These are phyloP conservation scores for Drosophila eohydei DNA, from an alignment of 2,888 invertebrate genomes.

Conservation along the genomic window DNA sequence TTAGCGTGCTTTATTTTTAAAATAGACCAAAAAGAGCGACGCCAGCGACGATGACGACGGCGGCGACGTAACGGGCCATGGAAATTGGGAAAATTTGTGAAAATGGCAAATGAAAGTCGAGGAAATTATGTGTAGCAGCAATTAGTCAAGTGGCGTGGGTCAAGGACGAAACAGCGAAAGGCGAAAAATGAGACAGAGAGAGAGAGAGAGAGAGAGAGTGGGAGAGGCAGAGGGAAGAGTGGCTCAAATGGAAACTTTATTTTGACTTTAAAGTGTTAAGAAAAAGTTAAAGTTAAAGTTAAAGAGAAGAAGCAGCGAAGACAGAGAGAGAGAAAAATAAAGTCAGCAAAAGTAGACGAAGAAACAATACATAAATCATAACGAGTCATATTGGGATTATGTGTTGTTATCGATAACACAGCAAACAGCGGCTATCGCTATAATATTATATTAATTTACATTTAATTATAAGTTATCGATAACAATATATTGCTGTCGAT, in stretches of 20 bases:
- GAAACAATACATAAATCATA: no score
- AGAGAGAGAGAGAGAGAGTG: no score
- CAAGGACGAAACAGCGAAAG: constrained; percentile 35
- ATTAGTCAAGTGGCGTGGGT: constrained; percentile 40
- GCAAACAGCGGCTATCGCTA: no score
- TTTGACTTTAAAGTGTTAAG: not conserved
- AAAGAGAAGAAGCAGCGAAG: not conserved
- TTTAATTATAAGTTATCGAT: no score
- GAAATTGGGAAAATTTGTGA: constrained; percentile 30
- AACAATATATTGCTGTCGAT: no score
- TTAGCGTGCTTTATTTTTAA: constrained; percentile 60
- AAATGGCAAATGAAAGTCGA: constrained; percentile 19
- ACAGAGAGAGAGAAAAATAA: no score
- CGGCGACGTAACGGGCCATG: constrained; percentile 15
- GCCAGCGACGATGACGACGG: constrained; percentile 1
- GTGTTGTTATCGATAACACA: no score
- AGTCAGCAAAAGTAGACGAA: no score
- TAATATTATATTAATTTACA: no score
- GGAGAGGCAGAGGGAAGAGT: not conserved
- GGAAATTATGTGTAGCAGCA: constrained; percentile 10
- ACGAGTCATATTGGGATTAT: no score
- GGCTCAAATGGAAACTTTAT: not conserved
- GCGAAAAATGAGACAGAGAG: not conserved
- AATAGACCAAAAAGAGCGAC: constrained; percentile 31
- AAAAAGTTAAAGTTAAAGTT: not conserved